Evolutionary conservation across 92 coral and sea anemone genomes (phyloP), one percentile per base, ranked within the genome.

Genomic region (Micromussa lordhowensis): DNA sequence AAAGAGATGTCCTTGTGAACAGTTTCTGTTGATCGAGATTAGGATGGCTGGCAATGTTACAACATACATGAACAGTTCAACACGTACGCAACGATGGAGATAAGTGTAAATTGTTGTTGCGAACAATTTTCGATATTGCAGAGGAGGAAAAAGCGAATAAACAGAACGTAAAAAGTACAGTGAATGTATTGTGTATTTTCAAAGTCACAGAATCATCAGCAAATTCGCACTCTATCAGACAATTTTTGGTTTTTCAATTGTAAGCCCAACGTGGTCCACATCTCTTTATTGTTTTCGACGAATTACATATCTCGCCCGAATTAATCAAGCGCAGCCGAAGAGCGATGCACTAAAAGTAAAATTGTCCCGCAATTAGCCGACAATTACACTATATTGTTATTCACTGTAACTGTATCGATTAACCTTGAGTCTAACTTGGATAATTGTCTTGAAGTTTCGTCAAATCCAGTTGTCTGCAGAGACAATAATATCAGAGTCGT

Each of bases 1-100:
- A 95, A 90, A 40, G 96, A 95, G 89, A 72, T 95, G 89, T 78
- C 95, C 35, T 11, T 90, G 92, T 93, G 24, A 78, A 30, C 16
- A 86, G 51, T 31, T 38, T 55, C 29, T 58, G 44, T 85, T 85
- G 36, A 77, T 59, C 38, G 44, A 15, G 29, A 59, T 76, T 71
- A 9, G 30, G 30, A 49, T 19, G 68, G 11, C 71, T 53, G 58
- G 88, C 22, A 6, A 16, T 16, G 72, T 7, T 69, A 16, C 18
- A 81, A 81, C 28, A 21, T 19, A 26, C n/a, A 9, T 31, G 64
- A 22, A 80, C n/a, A n/a, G n/a, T n/a, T n/a, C n/a, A n/a, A n/a
- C 70, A 18, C 51, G 34, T 19, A 31, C 44, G n/a, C 78, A 34
- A 73, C 76, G 35, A 75, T 21, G 55, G 22, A 59, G 83, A 58